These are phyloP conservation scores for Salticus scenicus DNA, from an alignment of 2,888 invertebrate species.

Conservation along the genomic window DNA sequence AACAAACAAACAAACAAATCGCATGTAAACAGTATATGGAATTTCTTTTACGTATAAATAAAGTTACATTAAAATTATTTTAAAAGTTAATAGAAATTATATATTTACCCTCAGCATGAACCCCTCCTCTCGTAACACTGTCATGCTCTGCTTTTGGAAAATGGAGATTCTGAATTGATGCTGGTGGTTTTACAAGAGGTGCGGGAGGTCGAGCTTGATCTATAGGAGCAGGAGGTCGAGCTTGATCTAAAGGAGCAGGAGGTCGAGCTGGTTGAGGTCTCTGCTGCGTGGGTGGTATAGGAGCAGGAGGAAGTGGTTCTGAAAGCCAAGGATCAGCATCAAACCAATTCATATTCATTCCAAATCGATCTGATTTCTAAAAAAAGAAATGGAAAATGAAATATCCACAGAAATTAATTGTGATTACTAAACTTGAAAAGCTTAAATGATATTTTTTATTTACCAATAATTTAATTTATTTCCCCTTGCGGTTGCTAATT, in stretches of 20 bases:
- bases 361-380: constrained; percentile 36
- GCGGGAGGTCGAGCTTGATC: constrained; percentile 26
- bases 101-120: constrained; percentile 53
- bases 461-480: too few species aligned
- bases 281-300: constrained; percentile 13
- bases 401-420: too few species aligned
- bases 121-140: constrained; percentile 30
- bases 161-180: constrained; percentile 11
- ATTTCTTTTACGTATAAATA: too few species aligned
- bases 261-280: constrained; percentile 36
- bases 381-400: too few species aligned
- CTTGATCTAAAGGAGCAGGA: constrained; percentile 32
- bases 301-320: constrained; percentile 39
- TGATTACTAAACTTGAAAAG: too few species aligned
- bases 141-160: not conserved
- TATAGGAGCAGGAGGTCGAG: constrained; percentile 34
- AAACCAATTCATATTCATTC: constrained; percentile 36
- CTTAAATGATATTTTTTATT: too few species aligned
- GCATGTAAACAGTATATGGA: too few species aligned
- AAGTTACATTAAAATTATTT: too few species aligned
- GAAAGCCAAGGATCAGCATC: constrained; percentile 41
- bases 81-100: too few species aligned
- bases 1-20: too few species aligned
- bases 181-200: constrained; percentile 15
- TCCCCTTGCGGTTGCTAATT: too few species aligned